Conservation (phyloP, 2,797 vertebrate species). For the Pseudochirops cupreus region DNA sequence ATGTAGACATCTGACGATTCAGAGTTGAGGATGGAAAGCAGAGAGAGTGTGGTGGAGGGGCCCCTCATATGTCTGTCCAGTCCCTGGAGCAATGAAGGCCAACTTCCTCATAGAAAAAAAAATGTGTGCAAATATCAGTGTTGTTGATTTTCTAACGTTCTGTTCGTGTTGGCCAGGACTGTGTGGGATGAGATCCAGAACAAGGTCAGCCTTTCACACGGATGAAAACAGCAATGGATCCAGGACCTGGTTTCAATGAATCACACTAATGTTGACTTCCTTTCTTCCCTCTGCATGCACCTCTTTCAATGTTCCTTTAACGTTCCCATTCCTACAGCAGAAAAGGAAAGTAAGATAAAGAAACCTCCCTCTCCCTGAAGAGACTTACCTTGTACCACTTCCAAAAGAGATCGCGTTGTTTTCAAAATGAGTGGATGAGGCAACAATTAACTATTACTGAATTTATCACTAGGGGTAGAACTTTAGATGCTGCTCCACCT, state of each 20-base stretch:
- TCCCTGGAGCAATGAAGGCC: not conserved
- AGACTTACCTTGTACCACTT: not conserved
- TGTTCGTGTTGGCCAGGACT: not conserved
- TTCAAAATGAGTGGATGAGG: not conserved
- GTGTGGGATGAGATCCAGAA: not conserved
- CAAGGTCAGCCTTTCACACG: not conserved
- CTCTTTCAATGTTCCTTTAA: not conserved
- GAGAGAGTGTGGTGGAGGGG: fast-evolving
- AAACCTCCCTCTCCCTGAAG: not conserved
- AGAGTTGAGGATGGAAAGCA: not conserved
- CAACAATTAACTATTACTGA: not conserved
- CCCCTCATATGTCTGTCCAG: not conserved
- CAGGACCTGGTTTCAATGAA: not conserved
- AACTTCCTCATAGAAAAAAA: not conserved
- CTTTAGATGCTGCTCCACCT: not conserved
- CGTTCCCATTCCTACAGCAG: not conserved
- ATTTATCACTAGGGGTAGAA: not conserved
- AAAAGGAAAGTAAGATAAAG: not conserved
- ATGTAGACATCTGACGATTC: not conserved
- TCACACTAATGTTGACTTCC: not conserved
- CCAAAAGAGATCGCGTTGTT: not conserved
- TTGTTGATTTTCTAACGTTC: not conserved
- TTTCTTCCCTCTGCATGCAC: not conserved
- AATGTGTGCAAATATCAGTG: not conserved
- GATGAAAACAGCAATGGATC: not conserved